Evolutionary conservation across 2,797 vertebrate genomes (phyloP).

Genomic region (Peromyscus aztecus): DNA sequence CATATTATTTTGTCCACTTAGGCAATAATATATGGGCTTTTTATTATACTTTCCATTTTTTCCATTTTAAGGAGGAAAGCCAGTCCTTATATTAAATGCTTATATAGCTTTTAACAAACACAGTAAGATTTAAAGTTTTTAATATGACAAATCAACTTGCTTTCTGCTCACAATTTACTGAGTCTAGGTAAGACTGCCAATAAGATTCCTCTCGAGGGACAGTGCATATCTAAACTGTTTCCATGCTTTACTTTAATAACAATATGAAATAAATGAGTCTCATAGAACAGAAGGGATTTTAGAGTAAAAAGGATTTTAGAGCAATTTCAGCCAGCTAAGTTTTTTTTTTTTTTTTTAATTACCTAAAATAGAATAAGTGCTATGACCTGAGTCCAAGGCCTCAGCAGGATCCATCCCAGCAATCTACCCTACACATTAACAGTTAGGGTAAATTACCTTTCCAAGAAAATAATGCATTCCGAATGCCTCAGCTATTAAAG

Average conservation of each 20-base stretch:
- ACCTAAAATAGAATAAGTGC: conserved; percentile 40
- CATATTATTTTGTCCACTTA: neutral
- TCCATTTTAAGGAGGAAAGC: neutral
- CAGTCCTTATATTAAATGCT: neutral
- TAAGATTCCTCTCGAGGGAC: neutral
- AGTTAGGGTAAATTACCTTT: conserved; percentile 49
- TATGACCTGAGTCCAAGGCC: neutral
- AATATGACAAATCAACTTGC: neutral
- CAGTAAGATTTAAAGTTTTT: conserved; percentile 10
- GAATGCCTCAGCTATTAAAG: conserved; percentile 54
- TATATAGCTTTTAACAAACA: conserved; percentile 37
- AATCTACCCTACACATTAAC: neutral
- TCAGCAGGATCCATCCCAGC: conserved; percentile 3
- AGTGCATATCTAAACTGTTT: neutral
- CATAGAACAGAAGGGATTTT: conserved; percentile 2
- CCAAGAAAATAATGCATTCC: conserved; percentile 56
- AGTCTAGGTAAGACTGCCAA: neutral
- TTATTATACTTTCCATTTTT: conserved; percentile 12
- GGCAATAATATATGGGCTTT: conserved; percentile 10
- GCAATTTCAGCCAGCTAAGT: conserved; percentile 7
- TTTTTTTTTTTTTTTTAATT: conserved; percentile 57
- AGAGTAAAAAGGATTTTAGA: conserved; percentile 27
- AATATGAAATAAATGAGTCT: conserved; percentile 14
- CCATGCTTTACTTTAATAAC: conserved; percentile 48
- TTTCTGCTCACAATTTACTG: conserved; percentile 16